Evolutionary conservation across 2,113 vertebrate genomes (phyloP).

Genomic region (Capricornis sumatraensis): DNA sequence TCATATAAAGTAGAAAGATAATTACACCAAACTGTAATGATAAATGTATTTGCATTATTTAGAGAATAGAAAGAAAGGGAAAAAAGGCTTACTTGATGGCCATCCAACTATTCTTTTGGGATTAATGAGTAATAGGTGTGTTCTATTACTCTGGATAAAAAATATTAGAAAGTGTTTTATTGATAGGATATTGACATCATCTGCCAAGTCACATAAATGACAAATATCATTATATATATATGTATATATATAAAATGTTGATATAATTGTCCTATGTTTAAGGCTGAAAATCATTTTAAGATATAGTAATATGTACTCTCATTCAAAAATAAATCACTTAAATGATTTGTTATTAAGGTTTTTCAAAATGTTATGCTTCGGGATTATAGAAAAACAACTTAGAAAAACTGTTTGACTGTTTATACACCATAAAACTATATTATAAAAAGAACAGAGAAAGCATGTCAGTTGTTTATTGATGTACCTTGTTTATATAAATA

Average conservation of each 20-base stretch:
- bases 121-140: not conserved
- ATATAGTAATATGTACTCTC: not conserved
- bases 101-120: not conserved
- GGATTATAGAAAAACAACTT: not conserved
- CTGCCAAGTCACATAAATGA: not conserved
- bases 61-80: not conserved
- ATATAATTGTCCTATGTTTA: not conserved
- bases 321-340: not conserved
- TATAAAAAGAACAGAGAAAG: not conserved
- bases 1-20: not conserved
- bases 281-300: not conserved
- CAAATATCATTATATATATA: not conserved
- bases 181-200: not conserved
- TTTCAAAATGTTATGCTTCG: not conserved
- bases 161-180: not conserved
- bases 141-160: not conserved
- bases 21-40: not conserved
- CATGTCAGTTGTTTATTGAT: not conserved
- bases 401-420: not conserved
- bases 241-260: not conserved
- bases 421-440: not conserved
- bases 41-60: not conserved
- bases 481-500: not conserved
- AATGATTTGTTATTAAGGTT: not conserved
- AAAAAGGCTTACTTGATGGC: not conserved